Percentiles rank a stretch among this genome's conserved stretches.
phyloP scores from a whole-genome alignment of 1,140 invertebrate genomes.

The Cataglyphis hispanica region DNA sequence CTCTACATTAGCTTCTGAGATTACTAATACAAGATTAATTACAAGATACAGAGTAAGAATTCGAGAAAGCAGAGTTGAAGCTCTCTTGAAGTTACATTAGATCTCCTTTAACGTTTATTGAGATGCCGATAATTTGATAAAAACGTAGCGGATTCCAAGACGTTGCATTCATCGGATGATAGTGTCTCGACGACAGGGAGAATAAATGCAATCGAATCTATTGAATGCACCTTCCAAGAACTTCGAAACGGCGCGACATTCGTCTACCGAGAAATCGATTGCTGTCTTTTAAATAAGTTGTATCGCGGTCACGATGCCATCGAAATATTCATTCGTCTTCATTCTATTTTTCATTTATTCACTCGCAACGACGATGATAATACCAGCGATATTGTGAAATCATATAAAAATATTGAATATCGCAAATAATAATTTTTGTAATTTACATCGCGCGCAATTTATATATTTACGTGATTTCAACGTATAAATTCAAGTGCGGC shows the following conservation, averaged over 20 bases:
- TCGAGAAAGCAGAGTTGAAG: not conserved
- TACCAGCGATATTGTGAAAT: not conserved
- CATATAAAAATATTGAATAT: not conserved
- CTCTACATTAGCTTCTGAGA: not conserved
- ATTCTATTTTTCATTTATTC: slow-evolving; percentile 26
- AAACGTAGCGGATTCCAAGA: slow-evolving; percentile 29
- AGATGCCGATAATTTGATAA: slow-evolving; percentile 40
- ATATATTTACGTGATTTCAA: not conserved
- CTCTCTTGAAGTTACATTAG: not conserved
- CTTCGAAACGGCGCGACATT: slow-evolving; percentile 24
- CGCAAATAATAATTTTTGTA: not conserved
- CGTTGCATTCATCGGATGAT: slow-evolving; percentile 35
- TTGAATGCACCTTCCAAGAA: slow-evolving; percentile 45
- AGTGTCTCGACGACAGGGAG: slow-evolving; percentile 47
- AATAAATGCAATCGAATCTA: slow-evolving; percentile 53
- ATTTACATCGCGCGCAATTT: not conserved
- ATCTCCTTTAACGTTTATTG: slow-evolving; percentile 35
- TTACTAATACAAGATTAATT: not conserved
- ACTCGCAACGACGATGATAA: not conserved
- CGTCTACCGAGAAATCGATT: slow-evolving; percentile 44
- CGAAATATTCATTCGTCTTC: slow-evolving; percentile 23
- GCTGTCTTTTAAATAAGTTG: slow-evolving; percentile 35
- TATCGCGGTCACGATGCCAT: slow-evolving; percentile 17
- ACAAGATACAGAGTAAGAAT: not conserved
- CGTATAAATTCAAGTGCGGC: slow-evolving; percentile 13